Percentiles rank a stretch among this genome's conserved stretches.
These are phyloP conservation scores for Phortica magna DNA, from an alignment of 2,888 invertebrate genomes.

Conservation along the genomic window DNA sequence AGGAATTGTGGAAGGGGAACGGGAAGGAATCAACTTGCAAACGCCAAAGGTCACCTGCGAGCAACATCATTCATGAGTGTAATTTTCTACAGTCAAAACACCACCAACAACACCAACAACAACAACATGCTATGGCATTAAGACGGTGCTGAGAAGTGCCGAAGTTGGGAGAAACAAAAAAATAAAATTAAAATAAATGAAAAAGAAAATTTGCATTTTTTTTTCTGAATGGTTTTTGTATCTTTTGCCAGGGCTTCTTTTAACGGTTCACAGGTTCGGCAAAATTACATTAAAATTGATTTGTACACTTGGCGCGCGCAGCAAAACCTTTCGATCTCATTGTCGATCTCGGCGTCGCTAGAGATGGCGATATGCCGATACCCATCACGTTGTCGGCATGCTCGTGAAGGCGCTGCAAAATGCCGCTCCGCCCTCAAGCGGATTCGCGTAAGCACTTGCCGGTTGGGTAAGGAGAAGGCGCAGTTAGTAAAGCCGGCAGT, in stretches of 20 bases:
- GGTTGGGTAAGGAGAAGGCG: too few species aligned
- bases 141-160: neutral
- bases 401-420: neutral
- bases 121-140: neutral
- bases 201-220: slow-evolving; percentile 66
- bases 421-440: too few species aligned
- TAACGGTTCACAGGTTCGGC: slow-evolving; percentile 27
- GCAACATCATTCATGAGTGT: slow-evolving; percentile 36
- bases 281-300: slow-evolving; percentile 61
- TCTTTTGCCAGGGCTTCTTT: slow-evolving; percentile 9
- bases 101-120: slow-evolving; percentile 21
- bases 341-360: slow-evolving; percentile 22
- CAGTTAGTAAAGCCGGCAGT: too few species aligned
- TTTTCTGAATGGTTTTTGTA: slow-evolving; percentile 63
- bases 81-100: slow-evolving; percentile 30
- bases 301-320: slow-evolving; percentile 67
- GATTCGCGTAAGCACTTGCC: too few species aligned
- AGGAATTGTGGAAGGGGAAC: neutral
- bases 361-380: slow-evolving; percentile 34
- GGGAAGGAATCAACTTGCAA: neutral
- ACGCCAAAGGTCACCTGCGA: slow-evolving; percentile 28
- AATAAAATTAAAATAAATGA: slow-evolving; percentile 28
- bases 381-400: neutral
- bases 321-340: slow-evolving; percentile 44
- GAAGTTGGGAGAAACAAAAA: neutral